phyloP scores from a whole-genome alignment of 2,113 vertebrate genomes.

The Barbus barbus region DNA sequence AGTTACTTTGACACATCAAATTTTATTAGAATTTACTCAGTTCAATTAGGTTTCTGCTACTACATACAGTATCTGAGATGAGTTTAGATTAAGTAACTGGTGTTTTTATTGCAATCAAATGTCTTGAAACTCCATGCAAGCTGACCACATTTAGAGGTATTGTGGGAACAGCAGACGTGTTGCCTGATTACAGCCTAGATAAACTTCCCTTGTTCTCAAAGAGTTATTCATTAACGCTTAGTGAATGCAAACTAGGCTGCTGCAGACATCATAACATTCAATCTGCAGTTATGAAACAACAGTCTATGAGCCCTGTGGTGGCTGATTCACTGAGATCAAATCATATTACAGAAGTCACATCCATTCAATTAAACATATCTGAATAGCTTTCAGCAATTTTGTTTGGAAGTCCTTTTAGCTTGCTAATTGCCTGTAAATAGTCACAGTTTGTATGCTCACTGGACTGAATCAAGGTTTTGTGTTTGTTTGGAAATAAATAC shows the following conservation, averaged over 20 bases:
- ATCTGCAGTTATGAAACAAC: constrained; percentile 36
- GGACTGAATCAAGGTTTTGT: constrained; percentile 6
- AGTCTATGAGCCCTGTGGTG: not conserved
- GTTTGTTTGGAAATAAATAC: constrained; percentile 11
- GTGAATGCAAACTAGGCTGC: constrained; percentile 14
- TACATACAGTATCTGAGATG: not conserved
- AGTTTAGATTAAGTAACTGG: not conserved
- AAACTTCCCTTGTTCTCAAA: constrained; percentile 22
- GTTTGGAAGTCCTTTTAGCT: not conserved
- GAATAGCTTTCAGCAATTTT: not conserved
- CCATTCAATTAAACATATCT: not conserved
- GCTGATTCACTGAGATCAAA: too few species aligned
- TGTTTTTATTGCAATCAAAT: not conserved
- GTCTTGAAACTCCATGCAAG: not conserved
- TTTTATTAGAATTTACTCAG: not conserved
- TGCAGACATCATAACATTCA: constrained; percentile 35
- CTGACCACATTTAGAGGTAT: not conserved
- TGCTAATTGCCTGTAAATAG: not conserved
- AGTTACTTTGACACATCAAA: not conserved
- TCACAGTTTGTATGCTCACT: not conserved
- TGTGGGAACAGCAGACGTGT: constrained; percentile 45
- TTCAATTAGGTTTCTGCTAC: not conserved
- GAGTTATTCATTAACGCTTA: constrained; percentile 55
- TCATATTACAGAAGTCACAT: not conserved
- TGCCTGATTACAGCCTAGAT: constrained; percentile 38